Conservation (phyloP, 2,888 invertebrate species). For the Drosophila percnosoma region DNA sequence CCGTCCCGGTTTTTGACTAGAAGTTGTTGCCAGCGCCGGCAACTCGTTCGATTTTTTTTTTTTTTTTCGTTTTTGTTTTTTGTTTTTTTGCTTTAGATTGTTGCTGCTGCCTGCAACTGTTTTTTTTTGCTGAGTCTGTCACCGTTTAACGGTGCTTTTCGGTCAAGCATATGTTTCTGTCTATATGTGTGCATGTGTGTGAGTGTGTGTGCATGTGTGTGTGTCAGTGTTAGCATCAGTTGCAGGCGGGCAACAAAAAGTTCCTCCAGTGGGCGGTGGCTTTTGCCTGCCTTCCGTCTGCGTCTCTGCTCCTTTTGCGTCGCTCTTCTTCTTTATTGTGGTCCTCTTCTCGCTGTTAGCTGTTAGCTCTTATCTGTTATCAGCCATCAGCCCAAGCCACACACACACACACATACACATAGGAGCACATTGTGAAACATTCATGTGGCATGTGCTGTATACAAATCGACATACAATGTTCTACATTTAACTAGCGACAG, state of each 20-base stretch:
- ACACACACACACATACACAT: conserved; percentile 15
- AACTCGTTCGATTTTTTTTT: conserved; percentile 51
- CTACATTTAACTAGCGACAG: neutral
- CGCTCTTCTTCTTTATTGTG: conserved; percentile 25
- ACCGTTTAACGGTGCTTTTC: conserved; percentile 72
- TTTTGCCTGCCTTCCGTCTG: conserved; percentile 31
- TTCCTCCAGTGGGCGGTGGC: conserved; percentile 53
- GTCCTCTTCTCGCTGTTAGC: conserved; percentile 21
- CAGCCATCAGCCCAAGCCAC: conserved; percentile 62
- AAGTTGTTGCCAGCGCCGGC: conserved; percentile 51
- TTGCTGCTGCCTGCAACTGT: conserved; percentile 44
- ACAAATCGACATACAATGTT: conserved; percentile 29
- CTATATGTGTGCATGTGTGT: neutral
- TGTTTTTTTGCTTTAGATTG: conserved; percentile 32
- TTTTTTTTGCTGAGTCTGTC: conserved; percentile 65
- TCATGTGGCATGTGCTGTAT: conserved; percentile 47
- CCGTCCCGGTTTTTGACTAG: conserved; percentile 56
- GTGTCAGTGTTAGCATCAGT: conserved; percentile 32
- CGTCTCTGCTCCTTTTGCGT: conserved; percentile 2
- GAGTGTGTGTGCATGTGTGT: conserved; percentile 17
- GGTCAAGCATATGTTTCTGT: conserved; percentile 43
- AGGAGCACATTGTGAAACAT: conserved; percentile 40
- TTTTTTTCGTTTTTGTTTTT: conserved; percentile 29
- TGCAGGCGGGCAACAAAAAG: conserved; percentile 49
- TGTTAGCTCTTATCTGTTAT: conserved; percentile 54